Base-by-base conservation (phyloP, 2,113 vertebrate genomes). In the Diphyllodes magnificus region DNA sequence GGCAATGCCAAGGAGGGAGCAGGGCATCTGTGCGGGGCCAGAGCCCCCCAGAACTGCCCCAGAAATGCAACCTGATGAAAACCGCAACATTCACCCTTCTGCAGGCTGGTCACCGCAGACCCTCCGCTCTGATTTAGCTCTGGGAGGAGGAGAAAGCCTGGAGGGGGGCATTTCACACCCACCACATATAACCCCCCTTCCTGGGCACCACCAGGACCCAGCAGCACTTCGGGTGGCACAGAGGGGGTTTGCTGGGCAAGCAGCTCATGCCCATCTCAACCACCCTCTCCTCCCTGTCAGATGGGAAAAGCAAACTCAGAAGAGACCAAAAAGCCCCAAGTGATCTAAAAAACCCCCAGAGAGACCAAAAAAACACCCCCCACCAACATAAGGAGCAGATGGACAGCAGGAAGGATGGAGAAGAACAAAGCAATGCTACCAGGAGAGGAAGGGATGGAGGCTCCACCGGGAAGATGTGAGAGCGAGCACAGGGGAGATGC, bases 361-460 rank as follows among this genome's bases (percentile, higher is more conserved):
- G 47, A 40, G 37, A 42, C 33, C 31, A 25, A 69, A 33, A 59
- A 20, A 7, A 12, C 27, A 11, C 5, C 51, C 28, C 11, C 54
- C 21, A 15, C 20, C 11, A 35, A 40, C 2, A 2, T 1, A 3
- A 66, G 22, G 51, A 82, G 28, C 13, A 72, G 78, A 54, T n/a
- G 45, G 72, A 92, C 90, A 56, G 70, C 91, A 39, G 87, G 68
- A 51, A 90, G 92, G 80, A 30, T 28, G 70, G 71, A 84, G 68
- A 24, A 54, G 39, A 50, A 70, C 68, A 78, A 89, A 87, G 51
- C 80, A 28, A 3, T 35, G 7, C 20, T 16, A 8, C 19, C 33
- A 18, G 49, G 25, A 9, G 22, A 66, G 33, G 95, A 91, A 95
- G 91, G 90, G 92, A 82, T 95, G 93, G 49, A 84, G 77, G 17